Conservation (phyloP, 2,113 vertebrate species). For the Leuciscus idus region DNA sequence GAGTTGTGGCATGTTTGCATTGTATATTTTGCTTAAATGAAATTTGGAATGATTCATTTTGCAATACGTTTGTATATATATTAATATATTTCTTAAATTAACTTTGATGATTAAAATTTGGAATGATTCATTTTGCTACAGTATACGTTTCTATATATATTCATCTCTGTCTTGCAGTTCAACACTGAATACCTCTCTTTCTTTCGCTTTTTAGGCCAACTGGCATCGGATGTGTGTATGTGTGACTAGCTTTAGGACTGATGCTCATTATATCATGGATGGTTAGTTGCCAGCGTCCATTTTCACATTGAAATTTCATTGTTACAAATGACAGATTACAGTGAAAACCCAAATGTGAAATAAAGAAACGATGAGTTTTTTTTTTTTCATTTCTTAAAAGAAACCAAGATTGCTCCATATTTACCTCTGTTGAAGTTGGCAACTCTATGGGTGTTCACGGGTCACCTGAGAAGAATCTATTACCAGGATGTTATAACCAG, state of each 20-base stretch:
- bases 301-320: not conserved
- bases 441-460: not conserved
- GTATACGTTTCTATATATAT: no score
- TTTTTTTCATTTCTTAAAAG: not conserved
- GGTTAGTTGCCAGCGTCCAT: not conserved
- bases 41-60: not conserved
- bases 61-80: not conserved
- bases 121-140: not conserved
- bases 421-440: constrained; percentile 9
- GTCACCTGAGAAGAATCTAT: constrained; percentile 18
- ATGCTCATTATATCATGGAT: constrained; percentile 19
- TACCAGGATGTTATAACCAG: constrained; percentile 20
- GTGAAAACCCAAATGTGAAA: not conserved
- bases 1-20: not conserved
- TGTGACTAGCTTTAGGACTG: not conserved
- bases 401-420: no score
- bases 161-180: not conserved
- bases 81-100: not conserved
- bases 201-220: not conserved
- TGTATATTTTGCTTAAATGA: not conserved
- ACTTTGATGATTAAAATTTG: not conserved
- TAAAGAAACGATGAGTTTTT: not conserved
- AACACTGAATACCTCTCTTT: not conserved
- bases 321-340: constrained; percentile 3
- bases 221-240: not conserved